Evolutionary conservation across 2,113 vertebrate species (phyloP).

Genomic region (Ranitomeya variabilis): DNA sequence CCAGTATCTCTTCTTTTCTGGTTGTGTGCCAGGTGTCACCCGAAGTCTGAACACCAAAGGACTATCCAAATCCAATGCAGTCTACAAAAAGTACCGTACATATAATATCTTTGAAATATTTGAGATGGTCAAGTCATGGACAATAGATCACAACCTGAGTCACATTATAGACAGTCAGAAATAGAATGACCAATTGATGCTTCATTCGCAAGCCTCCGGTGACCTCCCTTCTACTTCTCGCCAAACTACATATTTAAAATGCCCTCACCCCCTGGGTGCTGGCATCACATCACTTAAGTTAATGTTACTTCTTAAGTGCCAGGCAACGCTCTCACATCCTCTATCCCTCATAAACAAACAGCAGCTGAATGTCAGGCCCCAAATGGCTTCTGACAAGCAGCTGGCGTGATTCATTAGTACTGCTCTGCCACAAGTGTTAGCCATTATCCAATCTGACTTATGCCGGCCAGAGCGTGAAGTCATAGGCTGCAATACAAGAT

Average conservation of each 20-base stretch:
- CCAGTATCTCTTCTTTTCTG: neutral
- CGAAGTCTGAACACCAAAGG: neutral
- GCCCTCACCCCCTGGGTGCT: neutral
- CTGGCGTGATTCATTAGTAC: slow-evolving; percentile 38
- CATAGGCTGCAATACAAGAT: slow-evolving; percentile 18
- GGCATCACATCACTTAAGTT: slow-evolving; percentile 35
- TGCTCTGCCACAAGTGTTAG: slow-evolving; percentile 38
- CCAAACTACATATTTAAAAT: slow-evolving; percentile 23
- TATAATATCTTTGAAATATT: neutral
- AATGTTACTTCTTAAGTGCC: slow-evolving; percentile 25
- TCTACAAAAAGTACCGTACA: neutral
- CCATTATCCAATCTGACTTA: slow-evolving; percentile 44
- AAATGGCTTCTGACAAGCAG: slow-evolving; percentile 45
- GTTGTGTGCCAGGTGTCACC: neutral
- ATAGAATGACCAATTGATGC: neutral
- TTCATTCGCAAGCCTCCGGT: neutral
- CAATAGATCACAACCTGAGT: neutral
- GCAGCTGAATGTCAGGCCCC: slow-evolving; percentile 38
- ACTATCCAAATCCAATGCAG: neutral
- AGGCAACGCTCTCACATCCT: slow-evolving; percentile 31
- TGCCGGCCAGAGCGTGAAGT: slow-evolving; percentile 40
- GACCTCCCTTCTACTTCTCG: neutral
- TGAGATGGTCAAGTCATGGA: neutral
- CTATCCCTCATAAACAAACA: slow-evolving; percentile 33
- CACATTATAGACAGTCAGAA: neutral